Evolutionary conservation across 2,113 vertebrate genomes (phyloP).

Genomic region (Tapirus terrestris): DNA sequence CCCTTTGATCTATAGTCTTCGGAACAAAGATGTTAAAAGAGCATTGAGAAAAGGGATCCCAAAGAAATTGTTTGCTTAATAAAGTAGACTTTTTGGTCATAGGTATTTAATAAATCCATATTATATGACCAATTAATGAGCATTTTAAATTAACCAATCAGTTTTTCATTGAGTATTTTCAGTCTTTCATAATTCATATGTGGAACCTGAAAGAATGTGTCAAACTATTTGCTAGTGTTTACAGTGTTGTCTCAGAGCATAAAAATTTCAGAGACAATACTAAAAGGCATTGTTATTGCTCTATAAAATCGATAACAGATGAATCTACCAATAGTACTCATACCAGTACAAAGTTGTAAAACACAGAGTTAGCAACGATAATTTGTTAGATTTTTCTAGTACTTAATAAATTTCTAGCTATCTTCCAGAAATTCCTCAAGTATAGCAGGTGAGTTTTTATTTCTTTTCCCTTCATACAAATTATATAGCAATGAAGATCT

Average conservation of each 20-base stretch:
- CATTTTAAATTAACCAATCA: background rate
- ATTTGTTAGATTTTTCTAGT: background rate
- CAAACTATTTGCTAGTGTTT: background rate
- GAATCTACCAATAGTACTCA: background rate
- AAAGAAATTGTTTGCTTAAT: background rate
- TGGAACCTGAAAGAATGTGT: background rate
- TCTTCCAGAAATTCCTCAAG: background rate
- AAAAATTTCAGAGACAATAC: background rate
- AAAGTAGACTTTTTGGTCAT: background rate
- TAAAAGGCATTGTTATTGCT: background rate
- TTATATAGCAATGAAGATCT: background rate
- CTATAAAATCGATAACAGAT: background rate
- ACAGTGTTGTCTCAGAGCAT: background rate
- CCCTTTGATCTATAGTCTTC: slow-evolving; percentile 73
- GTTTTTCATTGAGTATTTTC: background rate
- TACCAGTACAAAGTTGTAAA: background rate
- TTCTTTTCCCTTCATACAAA: background rate
- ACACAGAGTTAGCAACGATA: background rate
- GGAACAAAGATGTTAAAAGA: slow-evolving; percentile 74
- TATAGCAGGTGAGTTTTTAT: background rate
- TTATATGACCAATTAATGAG: background rate
- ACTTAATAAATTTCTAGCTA: background rate
- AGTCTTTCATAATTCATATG: background rate
- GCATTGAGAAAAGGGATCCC: slow-evolving; percentile 45
- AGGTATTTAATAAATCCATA: background rate